Conservation (phyloP, 2,113 vertebrate species). For the Poeciliopsis occidentalis region DNA sequence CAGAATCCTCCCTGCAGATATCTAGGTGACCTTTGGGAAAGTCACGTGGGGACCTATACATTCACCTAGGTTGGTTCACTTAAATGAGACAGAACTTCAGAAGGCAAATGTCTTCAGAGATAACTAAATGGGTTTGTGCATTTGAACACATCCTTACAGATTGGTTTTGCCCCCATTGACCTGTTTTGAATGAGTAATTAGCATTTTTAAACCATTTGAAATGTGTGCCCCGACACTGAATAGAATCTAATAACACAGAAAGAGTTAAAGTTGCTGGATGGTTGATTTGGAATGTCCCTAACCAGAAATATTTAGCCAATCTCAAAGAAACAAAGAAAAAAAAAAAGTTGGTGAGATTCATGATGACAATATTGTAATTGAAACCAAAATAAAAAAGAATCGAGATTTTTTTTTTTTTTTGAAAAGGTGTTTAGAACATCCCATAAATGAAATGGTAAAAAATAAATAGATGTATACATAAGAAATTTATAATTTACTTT, state of each 20-base stretch:
- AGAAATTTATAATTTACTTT: conserved; percentile 89
- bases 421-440: conserved; percentile 73
- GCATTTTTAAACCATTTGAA: neutral
- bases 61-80: conserved; percentile 89
- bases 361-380: conserved; percentile 70
- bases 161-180: conserved; percentile 4
- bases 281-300: conserved; percentile 79
- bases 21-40: neutral
- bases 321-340: conserved; percentile 18
- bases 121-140: conserved; percentile 88
- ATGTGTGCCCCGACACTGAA: neutral
- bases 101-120: conserved; percentile 91
- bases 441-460: conserved; percentile 84
- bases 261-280: conserved; percentile 19
- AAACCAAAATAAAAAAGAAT: conserved; percentile 30
- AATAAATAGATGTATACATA: conserved; percentile 94
- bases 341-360: conserved; percentile 55
- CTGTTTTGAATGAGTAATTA: neutral
- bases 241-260: too few relatives aligned
- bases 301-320: conserved; percentile 42
- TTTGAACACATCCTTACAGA: conserved; percentile 80
- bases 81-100: conserved; percentile 77
- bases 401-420: conserved; percentile 54
- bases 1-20: conserved; percentile 20
- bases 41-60: conserved; percentile 71